These are phyloP conservation scores for Gyrodactylus salaris DNA, from an alignment of 1,140 invertebrate genomes.

Conservation along the genomic window DNA sequence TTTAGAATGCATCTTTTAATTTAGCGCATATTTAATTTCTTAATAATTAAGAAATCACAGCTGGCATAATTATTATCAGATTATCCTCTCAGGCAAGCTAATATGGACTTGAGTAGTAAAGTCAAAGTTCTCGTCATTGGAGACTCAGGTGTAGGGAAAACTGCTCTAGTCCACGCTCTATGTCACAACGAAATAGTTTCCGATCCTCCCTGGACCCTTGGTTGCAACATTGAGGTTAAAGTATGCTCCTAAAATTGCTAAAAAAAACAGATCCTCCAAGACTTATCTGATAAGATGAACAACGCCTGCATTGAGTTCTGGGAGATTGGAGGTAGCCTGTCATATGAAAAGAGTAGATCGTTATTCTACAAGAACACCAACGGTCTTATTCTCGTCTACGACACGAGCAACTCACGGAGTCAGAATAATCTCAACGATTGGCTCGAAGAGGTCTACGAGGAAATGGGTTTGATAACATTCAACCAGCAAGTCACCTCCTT, in stretches of 20 bases:
- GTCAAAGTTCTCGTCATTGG: neutral
- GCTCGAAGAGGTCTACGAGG: neutral
- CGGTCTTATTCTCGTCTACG: neutral
- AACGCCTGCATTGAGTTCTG: neutral
- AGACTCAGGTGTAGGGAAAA: conserved; percentile 55
- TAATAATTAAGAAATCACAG: too few relatives aligned
- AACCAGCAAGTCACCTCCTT: neutral
- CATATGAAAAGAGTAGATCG: neutral
- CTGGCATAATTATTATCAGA: too few relatives aligned
- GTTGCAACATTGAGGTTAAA: conserved; percentile 69
- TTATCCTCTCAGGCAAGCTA: too few relatives aligned
- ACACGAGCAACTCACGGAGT: neutral
- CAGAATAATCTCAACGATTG: neutral
- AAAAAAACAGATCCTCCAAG: neutral
- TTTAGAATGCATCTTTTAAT: too few relatives aligned
- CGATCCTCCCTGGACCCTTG: conserved; percentile 63
- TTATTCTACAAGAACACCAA: neutral
- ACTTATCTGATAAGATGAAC: neutral
- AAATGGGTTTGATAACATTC: neutral
- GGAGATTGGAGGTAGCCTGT: neutral
- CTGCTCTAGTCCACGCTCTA: conserved; percentile 56
- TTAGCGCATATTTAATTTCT: too few relatives aligned
- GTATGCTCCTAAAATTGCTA: conserved; percentile 12
- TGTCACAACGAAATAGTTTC: conserved; percentile 43
- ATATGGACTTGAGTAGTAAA: neutral